Evolutionary conservation across 2,888 invertebrate genomes (phyloP).

Genomic region (Parapristionchus giblindavisi): DNA sequence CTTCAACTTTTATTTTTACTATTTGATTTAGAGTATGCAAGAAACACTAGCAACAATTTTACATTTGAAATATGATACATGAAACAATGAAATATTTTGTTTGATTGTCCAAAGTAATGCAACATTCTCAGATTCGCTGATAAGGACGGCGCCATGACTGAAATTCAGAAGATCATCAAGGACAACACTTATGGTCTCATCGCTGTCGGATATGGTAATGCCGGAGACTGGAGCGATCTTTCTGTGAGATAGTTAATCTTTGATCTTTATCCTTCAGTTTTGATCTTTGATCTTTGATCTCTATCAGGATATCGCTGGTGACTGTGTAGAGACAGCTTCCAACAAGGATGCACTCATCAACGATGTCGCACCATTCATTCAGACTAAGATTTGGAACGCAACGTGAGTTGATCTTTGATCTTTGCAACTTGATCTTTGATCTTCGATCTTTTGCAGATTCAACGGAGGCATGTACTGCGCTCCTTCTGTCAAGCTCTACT

Average conservation of each 20-base stretch:
- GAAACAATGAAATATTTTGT: too few relatives aligned
- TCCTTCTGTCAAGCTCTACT: too few relatives aligned
- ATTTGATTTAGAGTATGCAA: too few relatives aligned
- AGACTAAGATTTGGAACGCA: conserved; percentile 32
- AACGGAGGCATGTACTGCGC: conserved; percentile 16
- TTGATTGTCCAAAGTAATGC: neutral
- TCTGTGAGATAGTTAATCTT: neutral
- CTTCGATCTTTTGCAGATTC: neutral
- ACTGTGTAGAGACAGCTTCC: conserved; percentile 14
- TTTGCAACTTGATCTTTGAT: neutral
- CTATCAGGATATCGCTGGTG: conserved; percentile 6
- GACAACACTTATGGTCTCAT: conserved; percentile 20
- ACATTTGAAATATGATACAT: too few relatives aligned
- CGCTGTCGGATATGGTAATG: conserved; percentile 19
- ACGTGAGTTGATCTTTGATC: neutral
- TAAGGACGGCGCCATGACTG: neutral
- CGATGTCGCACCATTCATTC: conserved; percentile 18
- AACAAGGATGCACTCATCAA: neutral
- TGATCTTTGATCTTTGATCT: neutral
- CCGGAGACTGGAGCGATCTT: conserved; percentile 19
- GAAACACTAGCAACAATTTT: too few relatives aligned
- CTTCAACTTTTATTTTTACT: too few relatives aligned
- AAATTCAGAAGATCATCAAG: conserved; percentile 11
- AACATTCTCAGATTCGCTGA: neutral
- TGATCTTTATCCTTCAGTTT: neutral